phyloP scores from a whole-genome alignment of 1,140 invertebrate genomes.

The Melanaphis sacchari region DNA sequence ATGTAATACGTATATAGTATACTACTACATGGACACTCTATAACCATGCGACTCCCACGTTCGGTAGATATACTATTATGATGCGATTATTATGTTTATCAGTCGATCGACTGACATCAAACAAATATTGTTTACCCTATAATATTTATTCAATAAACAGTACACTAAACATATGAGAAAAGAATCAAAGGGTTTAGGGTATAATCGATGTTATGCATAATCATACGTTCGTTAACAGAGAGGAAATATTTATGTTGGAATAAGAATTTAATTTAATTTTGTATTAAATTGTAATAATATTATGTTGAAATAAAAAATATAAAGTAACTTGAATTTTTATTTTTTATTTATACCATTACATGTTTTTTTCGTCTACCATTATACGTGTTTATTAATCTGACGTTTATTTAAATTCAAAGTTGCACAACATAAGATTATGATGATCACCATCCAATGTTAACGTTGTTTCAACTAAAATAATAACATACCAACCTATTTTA shows the following conservation, averaged over 20 bases:
- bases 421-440: not conserved
- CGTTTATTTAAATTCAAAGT: not conserved
- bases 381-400: not conserved
- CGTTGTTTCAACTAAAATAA: not conserved
- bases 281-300: not conserved
- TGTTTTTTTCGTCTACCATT: not conserved
- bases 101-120: slow-evolving; percentile 26
- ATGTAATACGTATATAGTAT: too few relatives aligned
- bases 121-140: not conserved
- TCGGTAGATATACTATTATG: not conserved
- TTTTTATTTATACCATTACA: not conserved
- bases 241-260: not conserved
- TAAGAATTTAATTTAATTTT: not conserved
- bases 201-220: not conserved
- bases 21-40: not conserved
- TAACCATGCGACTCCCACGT: not conserved
- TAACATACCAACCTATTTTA: not conserved
- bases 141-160: slow-evolving; percentile 27
- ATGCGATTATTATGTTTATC: not conserved
- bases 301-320: not conserved
- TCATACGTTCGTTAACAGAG: not conserved
- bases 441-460: not conserved
- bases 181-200: slow-evolving; percentile 9
- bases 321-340: not conserved
- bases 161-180: not conserved